Evolutionary conservation across 2,113 vertebrate genomes (phyloP).

Genomic region (Hippolais icterina): DNA sequence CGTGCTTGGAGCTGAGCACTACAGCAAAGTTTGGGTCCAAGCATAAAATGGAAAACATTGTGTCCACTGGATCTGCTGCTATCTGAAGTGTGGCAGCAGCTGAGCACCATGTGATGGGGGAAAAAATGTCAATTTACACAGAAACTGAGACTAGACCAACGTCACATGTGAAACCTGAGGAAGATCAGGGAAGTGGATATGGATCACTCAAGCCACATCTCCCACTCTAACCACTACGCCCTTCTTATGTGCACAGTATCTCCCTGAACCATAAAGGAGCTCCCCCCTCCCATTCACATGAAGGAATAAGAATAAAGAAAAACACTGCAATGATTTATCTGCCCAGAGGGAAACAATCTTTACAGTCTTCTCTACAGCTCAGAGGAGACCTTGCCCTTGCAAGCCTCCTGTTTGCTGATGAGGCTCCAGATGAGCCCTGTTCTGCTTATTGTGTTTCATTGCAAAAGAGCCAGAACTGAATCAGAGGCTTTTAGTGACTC

Average conservation of each 20-base stretch:
- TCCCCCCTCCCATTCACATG: not conserved
- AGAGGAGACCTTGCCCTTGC: slow-evolving; percentile 61
- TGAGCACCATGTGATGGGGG: slow-evolving; percentile 33
- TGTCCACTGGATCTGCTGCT: not conserved
- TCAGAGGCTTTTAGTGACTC: slow-evolving; percentile 18
- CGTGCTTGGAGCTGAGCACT: not conserved
- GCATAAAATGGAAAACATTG: not conserved
- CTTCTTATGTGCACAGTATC: not conserved
- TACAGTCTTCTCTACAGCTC: slow-evolving; percentile 40
- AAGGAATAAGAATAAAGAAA: slow-evolving; percentile 48
- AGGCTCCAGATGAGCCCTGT: slow-evolving; percentile 28
- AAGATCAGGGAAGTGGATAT: not conserved
- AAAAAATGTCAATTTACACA: not conserved
- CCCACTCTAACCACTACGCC: not conserved
- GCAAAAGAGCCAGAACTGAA: slow-evolving; percentile 41
- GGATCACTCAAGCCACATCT: slow-evolving; percentile 3
- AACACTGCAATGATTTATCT: slow-evolving; percentile 63
- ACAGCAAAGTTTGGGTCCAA: not conserved
- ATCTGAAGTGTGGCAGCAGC: not conserved
- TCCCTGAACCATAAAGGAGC: slow-evolving; percentile 14
- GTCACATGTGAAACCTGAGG: not conserved
- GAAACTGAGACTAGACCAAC: not conserved
- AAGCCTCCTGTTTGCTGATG: slow-evolving; percentile 60
- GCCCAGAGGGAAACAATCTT: slow-evolving; percentile 55
- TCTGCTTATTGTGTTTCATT: not conserved